Base-by-base conservation (phyloP, 1,140 invertebrate species). In the Hyposmocoma kahamanoa region DNA sequence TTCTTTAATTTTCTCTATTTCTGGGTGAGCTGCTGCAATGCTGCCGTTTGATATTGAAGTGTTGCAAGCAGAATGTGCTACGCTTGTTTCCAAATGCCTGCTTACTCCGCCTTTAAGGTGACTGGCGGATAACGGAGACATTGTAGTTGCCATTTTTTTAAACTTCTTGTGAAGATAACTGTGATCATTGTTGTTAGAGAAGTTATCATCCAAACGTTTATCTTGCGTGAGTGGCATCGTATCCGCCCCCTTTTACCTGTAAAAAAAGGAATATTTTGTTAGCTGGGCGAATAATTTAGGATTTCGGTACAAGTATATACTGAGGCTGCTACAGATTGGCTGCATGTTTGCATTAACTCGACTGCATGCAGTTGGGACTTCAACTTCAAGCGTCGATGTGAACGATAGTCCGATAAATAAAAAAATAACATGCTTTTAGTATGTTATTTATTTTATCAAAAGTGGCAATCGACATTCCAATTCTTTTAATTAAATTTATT, bases 111-210 rank as follows among this genome's bases (percentile, higher is more conserved):
- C 75, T 46, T 82, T 84, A 10, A 64, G 47, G 30, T 59, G 44
- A 47, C 80, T 87, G 50, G 60, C 53, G 53, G 83, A 74, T 67
- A 72, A 74, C 62, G 65, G 55, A 62, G 74, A 61, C 67, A 63
- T 85, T 76, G 91, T 72, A 87, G 92, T 92, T 56, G 93, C 91
- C 87, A 95, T 90, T 74, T 95, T 95, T 84, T 96, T 96, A 79
- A 96, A 96, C 77, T 96, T 96, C 74, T 96, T 96, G 74, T 96
- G 94, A 81, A 95, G 87, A 87, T 96, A 96, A 67, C 92, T 93
- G 60, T 91, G 89, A 70, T 91, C 90, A 86, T 89, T 90, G 87
- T 89, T 90, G 59, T 89, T 88, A 50, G 86, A 84, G 61, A 85
- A 84, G 52, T 77, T 79, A 52, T 56, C 66, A 56, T 82, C 73